A percentile compares a stretch with the other conserved stretches of the same genome.
Evolutionary conservation across 2,888 invertebrate species (phyloP).

Genomic region (Philhelius pedissequus): DNA sequence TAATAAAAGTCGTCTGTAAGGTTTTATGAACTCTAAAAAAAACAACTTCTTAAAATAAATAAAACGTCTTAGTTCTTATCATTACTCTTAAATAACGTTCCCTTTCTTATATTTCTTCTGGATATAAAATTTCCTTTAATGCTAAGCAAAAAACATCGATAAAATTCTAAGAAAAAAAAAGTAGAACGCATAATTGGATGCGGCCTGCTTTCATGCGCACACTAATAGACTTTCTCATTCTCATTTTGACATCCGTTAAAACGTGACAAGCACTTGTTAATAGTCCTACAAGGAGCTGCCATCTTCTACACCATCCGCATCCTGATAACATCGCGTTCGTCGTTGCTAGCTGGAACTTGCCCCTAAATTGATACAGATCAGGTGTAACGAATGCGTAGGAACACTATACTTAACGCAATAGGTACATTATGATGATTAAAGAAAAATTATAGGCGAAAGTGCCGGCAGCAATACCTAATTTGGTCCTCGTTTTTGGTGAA

Average conservation of each 20-base stretch:
- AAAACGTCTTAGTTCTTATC: not conserved
- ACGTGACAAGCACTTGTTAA: conserved; percentile 34
- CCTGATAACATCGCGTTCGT: not conserved
- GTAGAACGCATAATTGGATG: not conserved
- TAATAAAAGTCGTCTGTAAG: not conserved
- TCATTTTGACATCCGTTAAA: conserved; percentile 11
- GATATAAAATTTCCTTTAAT: not conserved
- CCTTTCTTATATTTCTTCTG: not conserved
- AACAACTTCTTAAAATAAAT: not conserved
- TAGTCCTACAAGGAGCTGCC: conserved; percentile 11
- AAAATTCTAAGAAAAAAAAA: not conserved
- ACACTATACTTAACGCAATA: conserved; percentile 19
- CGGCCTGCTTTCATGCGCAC: not conserved
- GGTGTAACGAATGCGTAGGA: conserved; percentile 22
- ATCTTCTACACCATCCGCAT: conserved; percentile 21
- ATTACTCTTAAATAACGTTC: not conserved
- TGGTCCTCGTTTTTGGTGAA: not conserved
- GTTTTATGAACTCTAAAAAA: not conserved
- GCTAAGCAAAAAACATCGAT: not conserved
- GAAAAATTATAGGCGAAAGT: not conserved
- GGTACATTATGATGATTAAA: conserved; percentile 27
- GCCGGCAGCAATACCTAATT: not conserved
- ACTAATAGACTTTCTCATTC: not conserved
- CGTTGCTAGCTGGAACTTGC: not conserved
- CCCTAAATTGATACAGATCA: conserved; percentile 28